Base-by-base conservation (phyloP, 2,113 vertebrate species). In the Onychorhynchus coronatus region DNA sequence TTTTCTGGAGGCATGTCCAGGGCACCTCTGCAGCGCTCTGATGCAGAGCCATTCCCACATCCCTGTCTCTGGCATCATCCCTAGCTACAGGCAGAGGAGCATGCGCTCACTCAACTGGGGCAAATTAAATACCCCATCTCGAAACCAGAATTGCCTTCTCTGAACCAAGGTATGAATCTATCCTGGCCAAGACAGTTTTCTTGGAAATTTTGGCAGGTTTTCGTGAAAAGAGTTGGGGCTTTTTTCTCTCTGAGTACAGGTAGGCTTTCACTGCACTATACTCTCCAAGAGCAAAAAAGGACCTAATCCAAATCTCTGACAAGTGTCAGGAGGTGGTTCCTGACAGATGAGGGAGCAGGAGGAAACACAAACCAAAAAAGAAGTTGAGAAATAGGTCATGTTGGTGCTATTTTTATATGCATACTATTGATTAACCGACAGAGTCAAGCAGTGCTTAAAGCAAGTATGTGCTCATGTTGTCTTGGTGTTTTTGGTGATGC, bases 61-160 rank as follows among this genome's bases (percentile, higher is more conserved):
- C 47, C 39, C 13, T 6, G 1, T 9, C 37, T n/a, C 0, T 0
- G n/a, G 55, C 37, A 70, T 30, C n/a, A 58, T 42, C 55, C 37
- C n/a, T 16, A 14, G 37, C 41, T 71, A 23, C 50, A 70, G 44
- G 27, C 15, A 70, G 35, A 53, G 42, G 50, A 44, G 5, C 5
- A 6, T 8, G 33, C 18, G 8, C 15, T 49, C 75, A n/a, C 28
- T 74, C 65, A 77, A 9, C 30, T 0, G 0, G 59, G 41, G 6
- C 25, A 81, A 52, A 78, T 47, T 20, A 88, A 88, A 73, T 41
- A 80, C 0, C 0, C 2, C 0, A 0, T 33, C 41, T 52, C 42
- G 12, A 89, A 89, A 83, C 37, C n/a, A 52, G 73, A 21, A 22
- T 16, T 44, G 30, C 19, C 24, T 84, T 61, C 58, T 47, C 74